Base-by-base conservation (phyloP, 2,888 invertebrate genomes). In the Macaria liturata region DNA sequence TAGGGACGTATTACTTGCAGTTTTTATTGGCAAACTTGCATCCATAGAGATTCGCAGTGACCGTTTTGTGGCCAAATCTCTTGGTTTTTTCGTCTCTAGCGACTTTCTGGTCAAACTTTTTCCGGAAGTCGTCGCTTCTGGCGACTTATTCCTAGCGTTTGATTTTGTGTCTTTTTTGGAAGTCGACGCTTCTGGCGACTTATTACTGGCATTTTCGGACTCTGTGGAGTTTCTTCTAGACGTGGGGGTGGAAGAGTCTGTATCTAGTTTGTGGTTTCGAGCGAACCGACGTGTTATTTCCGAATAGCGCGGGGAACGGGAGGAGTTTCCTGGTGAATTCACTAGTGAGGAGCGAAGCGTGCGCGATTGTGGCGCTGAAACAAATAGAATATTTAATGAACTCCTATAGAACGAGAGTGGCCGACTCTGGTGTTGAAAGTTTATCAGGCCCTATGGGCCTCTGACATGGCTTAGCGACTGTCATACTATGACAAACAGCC, bases 241-340 rank as follows among this genome's bases (percentile, higher is more conserved):
- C n/a, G 42, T 9, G 4, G 42, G 42, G 42, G 42, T n/a, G 4
- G 42, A n/a, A 4, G 42, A 42, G 4, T 8, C n/a, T 0, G 3
- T 8, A 5, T 42, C 42, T 4, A 8, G 42, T 8, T 9, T 42
- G 32, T 49, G 32, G 9, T n/a, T 49, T 20, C 3, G 9, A 6
- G 43, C 50, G 44, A 50, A 50, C 9, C 32, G 32, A 3, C 43
- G 43, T 32, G 44, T 50, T 7, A 50, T 50, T 30, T 50, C 43
- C 0, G 50, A 50, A 9, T 44, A 50, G 3, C 50, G 43, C 9
- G 34, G 50, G 4, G 43, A 20, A 20, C 9, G 43, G 8, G 0
- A 1, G 3, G 20, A 3, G 7, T 44, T 50, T 2, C 20, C 32
- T 7, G 49, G 32, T 9, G 40, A 32, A n/a, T 32, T 9, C n/a